These are phyloP conservation scores for Dermochelys coriacea DNA, from an alignment of 2,797 vertebrate species.

Conservation along the genomic window DNA sequence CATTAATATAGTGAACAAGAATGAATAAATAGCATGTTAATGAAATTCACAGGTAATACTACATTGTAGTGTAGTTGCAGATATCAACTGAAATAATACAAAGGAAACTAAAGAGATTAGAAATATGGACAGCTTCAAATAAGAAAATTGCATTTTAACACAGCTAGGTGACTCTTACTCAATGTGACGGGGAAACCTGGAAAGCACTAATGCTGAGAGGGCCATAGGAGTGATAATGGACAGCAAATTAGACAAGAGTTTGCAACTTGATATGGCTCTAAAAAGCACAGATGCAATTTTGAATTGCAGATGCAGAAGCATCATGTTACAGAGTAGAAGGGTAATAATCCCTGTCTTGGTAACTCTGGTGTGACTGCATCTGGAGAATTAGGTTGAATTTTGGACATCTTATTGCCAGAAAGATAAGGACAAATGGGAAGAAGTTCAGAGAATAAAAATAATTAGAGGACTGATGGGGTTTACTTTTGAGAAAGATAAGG, in stretches of 20 bases:
- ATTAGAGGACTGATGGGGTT: background rate
- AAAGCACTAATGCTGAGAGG: background rate
- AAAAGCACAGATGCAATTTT: background rate
- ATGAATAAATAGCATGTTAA: background rate
- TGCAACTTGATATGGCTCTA: background rate
- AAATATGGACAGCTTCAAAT: background rate
- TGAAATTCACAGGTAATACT: no score
- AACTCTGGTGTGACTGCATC: background rate
- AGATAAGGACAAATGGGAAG: background rate
- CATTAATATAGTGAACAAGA: background rate
- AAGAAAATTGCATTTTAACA: background rate
- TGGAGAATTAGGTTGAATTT: conserved; percentile 19
- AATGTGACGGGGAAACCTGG: background rate
- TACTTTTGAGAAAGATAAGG: background rate
- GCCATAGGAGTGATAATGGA: background rate
- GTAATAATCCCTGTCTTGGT: background rate
- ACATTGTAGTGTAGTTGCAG: background rate
- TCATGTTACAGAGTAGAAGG: background rate
- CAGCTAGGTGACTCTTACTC: background rate
- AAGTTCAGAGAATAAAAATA: background rate
- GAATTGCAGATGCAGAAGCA: background rate
- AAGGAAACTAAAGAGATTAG: background rate
- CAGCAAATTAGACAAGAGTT: background rate
- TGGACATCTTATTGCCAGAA: background rate
- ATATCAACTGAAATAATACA: background rate